A percentile compares a stretch with the other conserved stretches of the same genome.
Conservation (phyloP, 2,113 vertebrate genomes). For the Rhea americana region DNA sequence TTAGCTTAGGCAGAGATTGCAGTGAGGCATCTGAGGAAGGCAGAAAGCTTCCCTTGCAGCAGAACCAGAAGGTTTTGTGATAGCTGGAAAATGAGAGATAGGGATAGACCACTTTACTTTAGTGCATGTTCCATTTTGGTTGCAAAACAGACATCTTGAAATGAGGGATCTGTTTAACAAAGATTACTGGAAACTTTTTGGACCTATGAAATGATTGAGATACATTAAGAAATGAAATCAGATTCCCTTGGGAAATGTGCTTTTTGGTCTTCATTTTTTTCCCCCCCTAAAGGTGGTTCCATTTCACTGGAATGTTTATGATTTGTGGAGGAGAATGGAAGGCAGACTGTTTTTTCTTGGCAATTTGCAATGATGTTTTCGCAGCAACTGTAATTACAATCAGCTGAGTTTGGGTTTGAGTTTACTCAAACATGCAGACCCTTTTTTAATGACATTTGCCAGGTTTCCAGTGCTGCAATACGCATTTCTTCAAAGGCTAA, state of each 20-base stretch:
- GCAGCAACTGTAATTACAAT: constrained; percentile 49
- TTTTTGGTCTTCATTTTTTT: constrained; percentile 30
- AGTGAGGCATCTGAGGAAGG: neutral
- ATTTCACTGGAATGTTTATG: constrained; percentile 54
- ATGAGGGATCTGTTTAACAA: neutral
- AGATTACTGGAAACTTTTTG: constrained; percentile 33
- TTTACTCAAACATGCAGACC: neutral
- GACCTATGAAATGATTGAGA: neutral
- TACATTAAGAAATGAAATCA: constrained; percentile 30
- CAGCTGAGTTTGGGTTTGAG: constrained; percentile 40
- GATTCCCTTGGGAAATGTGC: constrained; percentile 31
- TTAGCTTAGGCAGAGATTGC: neutral
- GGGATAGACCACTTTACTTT: neutral
- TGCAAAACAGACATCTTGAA: constrained; percentile 56
- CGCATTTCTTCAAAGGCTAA: neutral
- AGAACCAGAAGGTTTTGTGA: constrained; percentile 9
- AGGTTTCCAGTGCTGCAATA: constrained; percentile 14
- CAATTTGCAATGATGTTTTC: constrained; percentile 19
- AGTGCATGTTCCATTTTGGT: neutral
- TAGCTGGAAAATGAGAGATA: constrained; percentile 5
- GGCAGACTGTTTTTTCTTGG: constrained; percentile 29
- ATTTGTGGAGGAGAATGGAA: constrained; percentile 29
- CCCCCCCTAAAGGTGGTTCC: constrained; percentile 1
- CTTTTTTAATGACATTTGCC: neutral
- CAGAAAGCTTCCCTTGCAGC: constrained; percentile 1